phyloP scores from a whole-genome alignment of 2,888 invertebrate genomes.

The Caenorhabditis drosophilae region DNA sequence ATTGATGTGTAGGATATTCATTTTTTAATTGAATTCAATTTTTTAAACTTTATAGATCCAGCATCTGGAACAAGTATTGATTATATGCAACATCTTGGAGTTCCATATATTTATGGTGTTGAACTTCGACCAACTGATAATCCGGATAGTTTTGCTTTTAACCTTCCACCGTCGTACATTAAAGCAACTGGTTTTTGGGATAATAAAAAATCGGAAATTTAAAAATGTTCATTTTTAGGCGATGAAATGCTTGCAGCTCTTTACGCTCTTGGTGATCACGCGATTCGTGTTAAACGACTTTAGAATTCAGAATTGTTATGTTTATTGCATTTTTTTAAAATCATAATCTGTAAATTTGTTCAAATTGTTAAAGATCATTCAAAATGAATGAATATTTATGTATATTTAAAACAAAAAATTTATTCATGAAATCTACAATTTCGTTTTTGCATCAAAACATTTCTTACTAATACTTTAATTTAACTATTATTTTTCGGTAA shows the following conservation, averaged over 20 bases:
- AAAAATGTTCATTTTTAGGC: conserved; percentile 34
- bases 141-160: conserved; percentile 53
- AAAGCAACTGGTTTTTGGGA: conserved; percentile 56
- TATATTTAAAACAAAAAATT: no score
- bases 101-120: conserved; percentile 66
- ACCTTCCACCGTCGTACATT: conserved; percentile 56
- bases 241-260: conserved; percentile 58
- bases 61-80: conserved; percentile 68
- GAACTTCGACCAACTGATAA: conserved; percentile 60
- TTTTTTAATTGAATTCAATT: background rate
- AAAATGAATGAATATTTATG: no score
- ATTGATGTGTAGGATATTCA: conserved; percentile 61
- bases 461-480: no score
- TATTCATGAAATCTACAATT: no score
- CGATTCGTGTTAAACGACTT: conserved; percentile 38
- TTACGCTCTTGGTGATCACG: conserved; percentile 51
- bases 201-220: no score
- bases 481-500: conserved; percentile 34
- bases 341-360: no score
- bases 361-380: no score
- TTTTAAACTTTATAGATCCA: conserved; percentile 59
- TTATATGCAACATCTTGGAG: conserved; percentile 61
- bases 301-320: no score
- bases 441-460: no score
- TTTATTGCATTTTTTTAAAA: no score